Conservation (phyloP, 2,113 vertebrate species). For the Burhinus bistriatus region DNA sequence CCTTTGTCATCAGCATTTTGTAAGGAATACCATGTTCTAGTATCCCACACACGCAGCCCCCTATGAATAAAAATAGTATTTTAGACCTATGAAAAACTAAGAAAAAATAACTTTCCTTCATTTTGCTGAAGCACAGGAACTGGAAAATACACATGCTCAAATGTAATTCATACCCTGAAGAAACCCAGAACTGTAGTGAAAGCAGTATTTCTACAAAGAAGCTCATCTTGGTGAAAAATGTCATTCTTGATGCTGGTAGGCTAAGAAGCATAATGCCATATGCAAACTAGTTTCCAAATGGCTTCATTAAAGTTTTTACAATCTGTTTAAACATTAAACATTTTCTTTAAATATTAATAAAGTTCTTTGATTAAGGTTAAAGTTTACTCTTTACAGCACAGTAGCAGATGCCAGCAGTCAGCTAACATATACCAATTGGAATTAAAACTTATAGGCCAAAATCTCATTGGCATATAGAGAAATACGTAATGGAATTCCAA, state of each 20-base stretch:
- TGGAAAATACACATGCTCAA: neutral
- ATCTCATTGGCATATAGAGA: neutral
- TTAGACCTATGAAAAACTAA: neutral
- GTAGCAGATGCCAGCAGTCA: slow-evolving; percentile 19
- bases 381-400: neutral
- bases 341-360: slow-evolving; percentile 65
- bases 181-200: neutral
- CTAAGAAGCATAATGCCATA: slow-evolving; percentile 14
- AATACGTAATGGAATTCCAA: neutral
- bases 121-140: neutral
- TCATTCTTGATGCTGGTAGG: slow-evolving; percentile 6
- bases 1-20: neutral
- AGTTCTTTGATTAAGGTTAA: slow-evolving; percentile 12
- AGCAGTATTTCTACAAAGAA: neutral
- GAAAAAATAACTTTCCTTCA: neutral
- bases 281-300: slow-evolving; percentile 34
- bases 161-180: neutral
- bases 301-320: slow-evolving; percentile 48
- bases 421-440: neutral
- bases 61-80: neutral
- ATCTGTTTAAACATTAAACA: slow-evolving; percentile 55
- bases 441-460: neutral
- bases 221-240: slow-evolving; percentile 1
- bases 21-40: neutral
- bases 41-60: neutral